phyloP scores from a whole-genome alignment of 2,888 invertebrate genomes.

The Tachina grossa region DNA sequence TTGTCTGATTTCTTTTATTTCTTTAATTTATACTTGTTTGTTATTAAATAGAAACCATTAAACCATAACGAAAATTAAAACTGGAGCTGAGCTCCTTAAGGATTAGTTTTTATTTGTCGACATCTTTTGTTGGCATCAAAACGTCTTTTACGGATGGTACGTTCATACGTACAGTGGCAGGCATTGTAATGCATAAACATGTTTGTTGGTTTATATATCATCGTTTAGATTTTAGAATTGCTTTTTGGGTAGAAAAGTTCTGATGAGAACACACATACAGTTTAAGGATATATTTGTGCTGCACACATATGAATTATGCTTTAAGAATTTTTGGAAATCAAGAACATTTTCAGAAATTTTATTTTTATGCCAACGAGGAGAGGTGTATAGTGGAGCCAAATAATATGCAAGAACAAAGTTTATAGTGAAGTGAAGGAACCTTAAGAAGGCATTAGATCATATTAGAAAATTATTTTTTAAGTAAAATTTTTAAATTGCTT shows the following conservation, averaged over 20 bases:
- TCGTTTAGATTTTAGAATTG: neutral
- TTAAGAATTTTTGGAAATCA: neutral
- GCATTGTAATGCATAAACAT: neutral
- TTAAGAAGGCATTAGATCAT: neutral
- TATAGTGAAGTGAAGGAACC: neutral
- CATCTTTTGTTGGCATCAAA: conserved; percentile 9
- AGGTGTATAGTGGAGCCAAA: conserved; percentile 1
- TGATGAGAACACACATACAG: neutral
- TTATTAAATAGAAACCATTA: conserved; percentile 15
- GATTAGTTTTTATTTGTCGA: neutral
- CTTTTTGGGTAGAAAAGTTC: neutral
- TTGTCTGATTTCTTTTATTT: too few species aligned
- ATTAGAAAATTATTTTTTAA: neutral
- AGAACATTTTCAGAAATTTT: neutral
- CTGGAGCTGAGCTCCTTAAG: conserved; percentile 15
- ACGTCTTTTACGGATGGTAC: conserved; percentile 4
- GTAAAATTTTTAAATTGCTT: neutral
- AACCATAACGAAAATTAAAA: conserved; percentile 34
- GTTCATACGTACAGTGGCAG: neutral
- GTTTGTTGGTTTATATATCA: neutral
- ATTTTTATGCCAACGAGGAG: neutral
- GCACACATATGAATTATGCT: neutral
- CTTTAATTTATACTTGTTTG: too few species aligned
- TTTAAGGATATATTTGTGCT: neutral
- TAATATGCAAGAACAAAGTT: neutral